Conservation (phyloP, 2,888 invertebrate species). For the Electrophaes corylata region DNA sequence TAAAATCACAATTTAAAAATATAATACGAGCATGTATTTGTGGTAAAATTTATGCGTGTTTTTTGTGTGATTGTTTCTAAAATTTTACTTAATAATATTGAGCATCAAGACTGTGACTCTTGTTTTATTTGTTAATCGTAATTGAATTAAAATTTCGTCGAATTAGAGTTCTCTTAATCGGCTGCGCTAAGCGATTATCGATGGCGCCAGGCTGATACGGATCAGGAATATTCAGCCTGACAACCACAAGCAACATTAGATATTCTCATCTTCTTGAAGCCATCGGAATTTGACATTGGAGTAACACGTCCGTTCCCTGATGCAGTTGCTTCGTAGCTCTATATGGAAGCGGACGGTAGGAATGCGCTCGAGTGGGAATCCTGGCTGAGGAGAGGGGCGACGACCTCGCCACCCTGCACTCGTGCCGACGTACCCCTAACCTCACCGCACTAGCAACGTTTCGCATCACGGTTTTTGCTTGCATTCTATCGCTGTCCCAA, state of each 20-base stretch:
- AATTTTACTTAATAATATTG: neutral
- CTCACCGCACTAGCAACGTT: slow-evolving; percentile 38
- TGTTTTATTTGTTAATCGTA: neutral
- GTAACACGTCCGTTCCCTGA: slow-evolving; percentile 32
- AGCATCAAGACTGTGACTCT: neutral
- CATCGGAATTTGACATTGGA: slow-evolving; percentile 29
- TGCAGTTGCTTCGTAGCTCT: slow-evolving; percentile 50
- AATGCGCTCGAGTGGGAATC: slow-evolving; percentile 72
- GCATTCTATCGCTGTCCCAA: slow-evolving; percentile 21
- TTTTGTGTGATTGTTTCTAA: neutral
- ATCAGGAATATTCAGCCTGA: neutral
- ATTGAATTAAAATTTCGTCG: neutral
- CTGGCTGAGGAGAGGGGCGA: slow-evolving; percentile 62
- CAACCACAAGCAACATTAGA: slow-evolving; percentile 9
- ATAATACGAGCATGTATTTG: neutral
- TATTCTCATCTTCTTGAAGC: slow-evolving; percentile 18
- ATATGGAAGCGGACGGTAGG: slow-evolving; percentile 52
- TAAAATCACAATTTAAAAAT: neutral
- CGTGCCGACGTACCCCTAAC: slow-evolving; percentile 39
- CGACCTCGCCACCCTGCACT: slow-evolving; percentile 63
- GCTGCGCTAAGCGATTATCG: neutral
- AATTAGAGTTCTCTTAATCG: neutral
- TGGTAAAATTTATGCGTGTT: neutral
- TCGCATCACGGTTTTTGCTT: slow-evolving; percentile 32
- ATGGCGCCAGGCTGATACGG: neutral